Base-by-base conservation (phyloP, 2,888 invertebrate species). In the Eledona agricola region DNA sequence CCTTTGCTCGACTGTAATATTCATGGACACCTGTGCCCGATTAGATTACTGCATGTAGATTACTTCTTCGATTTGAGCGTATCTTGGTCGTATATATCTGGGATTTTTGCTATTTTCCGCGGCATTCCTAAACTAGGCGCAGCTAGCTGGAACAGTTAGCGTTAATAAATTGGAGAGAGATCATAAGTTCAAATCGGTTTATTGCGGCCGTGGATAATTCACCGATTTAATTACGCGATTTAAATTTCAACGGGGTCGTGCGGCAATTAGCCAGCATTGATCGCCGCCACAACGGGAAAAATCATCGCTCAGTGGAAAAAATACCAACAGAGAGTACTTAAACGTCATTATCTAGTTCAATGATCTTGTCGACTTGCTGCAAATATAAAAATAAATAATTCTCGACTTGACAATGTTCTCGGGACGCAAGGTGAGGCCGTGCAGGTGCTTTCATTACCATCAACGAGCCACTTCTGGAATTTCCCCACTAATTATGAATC, bases 11-110 rank as follows among this genome's bases (percentile, higher is more conserved):
- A 61, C 60, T 55, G 61, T 63, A 66, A 68, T 69, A 70, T 68
- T 68, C 67, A 66, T 66, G 67, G 69, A 69, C 70, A 70, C 70
- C 70, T 70, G 70, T 69, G 66, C 68, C 63, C 65, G 70, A 70
- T 70, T 70, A 69, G 68, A 70, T 69, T 70, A 70, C 67, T 55
- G 55, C 61, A 61, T 64, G 66, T 66, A 65, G 66, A 65, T 66
- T 66, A 65, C 60, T 60, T 66, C 65, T 64, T 64, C 65, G 65
- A 67, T 69, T 67, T 65, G 59, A 64, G 58, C 64, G 64, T 52
- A 55, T 51, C 45, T 55, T 38, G 32, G 54, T 50, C 53, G 46
- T 50, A 54, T 54, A 54, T 53, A 45, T 49, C 29, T 20, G 19
- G 9, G 20, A 38, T 58, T 52, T 58, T 50, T 57, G 51, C 53